Evolutionary conservation across 2,888 invertebrate species (phyloP), one percentile per base, ranked within the genome.

Genomic region (Notocelia uddmanniana): DNA sequence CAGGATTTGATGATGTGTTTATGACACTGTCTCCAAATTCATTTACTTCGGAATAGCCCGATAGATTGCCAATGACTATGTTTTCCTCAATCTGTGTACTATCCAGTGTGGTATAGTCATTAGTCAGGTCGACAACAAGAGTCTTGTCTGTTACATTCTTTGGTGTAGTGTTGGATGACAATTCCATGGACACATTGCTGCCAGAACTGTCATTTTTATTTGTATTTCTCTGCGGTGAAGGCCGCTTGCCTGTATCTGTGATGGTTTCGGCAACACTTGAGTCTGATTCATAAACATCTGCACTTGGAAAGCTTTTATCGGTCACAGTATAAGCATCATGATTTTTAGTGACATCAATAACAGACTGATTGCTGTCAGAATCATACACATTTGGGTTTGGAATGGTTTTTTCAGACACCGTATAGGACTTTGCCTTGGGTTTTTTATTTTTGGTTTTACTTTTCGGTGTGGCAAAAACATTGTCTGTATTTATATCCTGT

Each of bases 271-370:
- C 85, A 68, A 86, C 83, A 75, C 85, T 91, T 3, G 95, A 95
- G 78, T 95, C 95, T 54, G 95, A 94, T 81, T 94, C 94, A 74
- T 95, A 95, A 8, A 95, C 92, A 86, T 95, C 95, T 57, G 89
- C 79, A 75, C 83, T 88, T 0, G 91, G 91, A 37, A 93, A 77
- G 77, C 86, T 90, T 83, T 81, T 94, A 80, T 84, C 92, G 75
- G 82, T 89, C 74, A 84, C 94, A 82, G 75, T 84, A 83, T 79
- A 94, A 10, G 83, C 78, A 54, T 79, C 82, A 59, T 78, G 78
- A 48, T 77, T 83, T 75, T 86, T 90, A 60, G 82, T 87, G 37
- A 77, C 74, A 5, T 88, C 87, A 70, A 83, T 79, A 1, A 78
- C 78, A 34, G 89, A 91, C 60, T 91, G 90, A 75, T 92, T 92